These are phyloP conservation scores for Sphaerophoria taeniata DNA, from an alignment of 2,888 invertebrate genomes.

Conservation along the genomic window DNA sequence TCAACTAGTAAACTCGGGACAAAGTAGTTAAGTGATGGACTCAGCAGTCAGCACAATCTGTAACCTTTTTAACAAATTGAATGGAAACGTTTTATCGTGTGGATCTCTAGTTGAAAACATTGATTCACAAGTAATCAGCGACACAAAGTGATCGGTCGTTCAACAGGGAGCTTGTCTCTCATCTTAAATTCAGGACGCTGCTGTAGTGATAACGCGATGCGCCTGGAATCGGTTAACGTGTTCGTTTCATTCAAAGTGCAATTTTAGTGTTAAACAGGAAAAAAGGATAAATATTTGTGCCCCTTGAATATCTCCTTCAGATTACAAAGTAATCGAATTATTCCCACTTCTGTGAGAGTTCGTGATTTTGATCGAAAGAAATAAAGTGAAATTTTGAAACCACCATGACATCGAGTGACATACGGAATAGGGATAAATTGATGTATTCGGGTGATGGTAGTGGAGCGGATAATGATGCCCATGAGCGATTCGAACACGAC, in stretches of 20 bases:
- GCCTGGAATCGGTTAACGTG: conserved; percentile 13
- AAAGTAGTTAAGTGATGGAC: conserved; percentile 43
- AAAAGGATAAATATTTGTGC: conserved; percentile 1
- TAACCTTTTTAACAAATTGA: conserved; percentile 43
- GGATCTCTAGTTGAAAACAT: conserved; percentile 19
- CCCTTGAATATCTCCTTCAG: background rate
- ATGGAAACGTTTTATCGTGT: conserved; percentile 41
- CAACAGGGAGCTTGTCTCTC: conserved; percentile 30
- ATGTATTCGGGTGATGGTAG: conserved; percentile 34
- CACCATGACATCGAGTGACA: conserved; percentile 37
- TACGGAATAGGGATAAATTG: conserved; percentile 28
- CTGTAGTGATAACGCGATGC: conserved; percentile 57
- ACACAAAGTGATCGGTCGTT: conserved; percentile 44
- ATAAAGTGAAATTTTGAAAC: conserved; percentile 14
- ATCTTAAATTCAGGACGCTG: conserved; percentile 42
- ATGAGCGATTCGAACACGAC: conserved; percentile 76
- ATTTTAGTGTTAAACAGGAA: background rate
- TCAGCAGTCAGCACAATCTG: conserved; percentile 25
- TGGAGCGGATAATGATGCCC: conserved; percentile 22
- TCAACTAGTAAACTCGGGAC: conserved; percentile 5
- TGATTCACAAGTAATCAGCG: conserved; percentile 38
- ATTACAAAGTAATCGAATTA: too few relatives aligned
- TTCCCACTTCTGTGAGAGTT: too few relatives aligned
- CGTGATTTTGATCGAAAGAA: background rate
- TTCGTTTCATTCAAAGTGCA: conserved; percentile 36